phyloP scores from a whole-genome alignment of 2,888 invertebrate species.

The Drosophila atroscutellata region DNA sequence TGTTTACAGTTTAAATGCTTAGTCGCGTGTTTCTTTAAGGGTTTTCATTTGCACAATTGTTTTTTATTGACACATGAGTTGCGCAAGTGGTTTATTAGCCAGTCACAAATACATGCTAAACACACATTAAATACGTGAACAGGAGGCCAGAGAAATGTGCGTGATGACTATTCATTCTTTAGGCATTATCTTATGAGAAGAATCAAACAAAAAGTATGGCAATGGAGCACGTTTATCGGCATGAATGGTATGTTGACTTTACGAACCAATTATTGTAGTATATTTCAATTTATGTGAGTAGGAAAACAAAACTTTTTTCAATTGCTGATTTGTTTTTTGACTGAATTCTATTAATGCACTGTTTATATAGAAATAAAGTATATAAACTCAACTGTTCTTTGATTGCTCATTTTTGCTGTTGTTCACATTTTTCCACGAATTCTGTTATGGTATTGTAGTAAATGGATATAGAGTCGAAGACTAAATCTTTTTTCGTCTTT shows the following conservation, averaged over 20 bases:
- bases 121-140: slow-evolving; percentile 15
- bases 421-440: background rate
- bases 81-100: slow-evolving; percentile 13
- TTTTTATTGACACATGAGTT: slow-evolving; percentile 9
- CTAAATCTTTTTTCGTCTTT: background rate
- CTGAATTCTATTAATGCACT: background rate
- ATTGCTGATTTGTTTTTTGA: background rate
- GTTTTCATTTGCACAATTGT: slow-evolving; percentile 43
- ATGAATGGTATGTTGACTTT: slow-evolving; percentile 20
- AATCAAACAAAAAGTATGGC: background rate
- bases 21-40: slow-evolving; percentile 6
- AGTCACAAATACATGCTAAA: background rate
- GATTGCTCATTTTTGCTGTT: too few species aligned
- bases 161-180: slow-evolving; percentile 6
- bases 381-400: background rate
- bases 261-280: background rate
- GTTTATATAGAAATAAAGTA: background rate
- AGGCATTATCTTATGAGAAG: slow-evolving; percentile 24
- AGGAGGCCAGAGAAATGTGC: slow-evolving; percentile 5
- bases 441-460: background rate
- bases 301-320: background rate
- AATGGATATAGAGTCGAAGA: too few species aligned
- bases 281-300: background rate
- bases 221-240: slow-evolving; percentile 6
- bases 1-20: slow-evolving; percentile 10